Base-by-base conservation (phyloP, 2,888 invertebrate species). In the Nesidiocoris tenuis region DNA sequence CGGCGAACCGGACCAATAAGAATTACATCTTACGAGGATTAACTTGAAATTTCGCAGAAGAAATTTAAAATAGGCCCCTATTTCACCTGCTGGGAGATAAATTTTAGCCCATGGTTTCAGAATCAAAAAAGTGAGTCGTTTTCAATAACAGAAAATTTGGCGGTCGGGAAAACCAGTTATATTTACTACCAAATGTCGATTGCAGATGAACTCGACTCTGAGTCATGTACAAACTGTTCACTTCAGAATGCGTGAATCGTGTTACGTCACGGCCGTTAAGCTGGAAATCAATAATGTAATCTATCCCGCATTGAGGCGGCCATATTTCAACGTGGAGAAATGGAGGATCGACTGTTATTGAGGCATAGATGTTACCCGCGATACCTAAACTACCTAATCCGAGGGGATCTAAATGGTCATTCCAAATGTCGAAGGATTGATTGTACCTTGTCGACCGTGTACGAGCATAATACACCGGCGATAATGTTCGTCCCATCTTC, bases 341-440 rank as follows among this genome's bases (percentile, higher is more conserved):
- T 17, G 65, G n/a, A 57, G 24, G 25, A 59, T 25, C 5, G 25
- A 59, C 17, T 24, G 70, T 70, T 70, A 70, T 70, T 70, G 70
- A 70, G 70, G 25, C 22, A 59, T 39, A 70, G 70, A 70, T 70
- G 67, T 5, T 59, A 21, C 72, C n/a, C 22, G 72, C 23, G 72
- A 70, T 70, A 70, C 25, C 67, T 67, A 67, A 67, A 67, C 67
- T 54, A 70, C 59, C 39, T 63, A 72, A 72, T 72, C 72, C 39
- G 57, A 72, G 21, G 54, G 72, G 56, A 74, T 74, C 74, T 74
- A 74, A 74, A 74, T 74, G 74, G 65, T 74, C 64, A 74, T 66
- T 74, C 65, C 65, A 56, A 74, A 74, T 74, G 74, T 74, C 56
- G 74, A 23, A 66, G 74, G 74, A 74, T 74, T 74, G 65, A 74